Conservation (phyloP, 2,888 invertebrate species). For the Schizotus pectinicornis region DNA sequence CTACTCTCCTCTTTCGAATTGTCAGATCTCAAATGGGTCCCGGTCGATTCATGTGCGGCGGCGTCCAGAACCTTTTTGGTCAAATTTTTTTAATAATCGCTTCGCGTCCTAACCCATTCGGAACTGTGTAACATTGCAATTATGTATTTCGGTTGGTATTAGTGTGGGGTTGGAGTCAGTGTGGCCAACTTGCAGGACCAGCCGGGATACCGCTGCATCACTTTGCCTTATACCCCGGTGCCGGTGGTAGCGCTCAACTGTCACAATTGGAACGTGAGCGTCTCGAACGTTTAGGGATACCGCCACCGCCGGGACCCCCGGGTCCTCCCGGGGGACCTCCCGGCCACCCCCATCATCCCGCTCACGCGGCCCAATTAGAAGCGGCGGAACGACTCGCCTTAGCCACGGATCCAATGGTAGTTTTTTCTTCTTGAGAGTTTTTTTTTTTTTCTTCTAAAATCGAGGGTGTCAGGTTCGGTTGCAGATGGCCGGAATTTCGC, state of each 20-base stretch:
- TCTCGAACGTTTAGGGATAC: constrained; percentile 80
- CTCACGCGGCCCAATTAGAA: constrained; percentile 68
- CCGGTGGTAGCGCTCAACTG: constrained; percentile 66
- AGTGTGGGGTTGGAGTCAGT: too few relatives aligned
- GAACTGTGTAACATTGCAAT: too few relatives aligned
- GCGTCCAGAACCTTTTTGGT: background rate
- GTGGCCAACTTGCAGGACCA: constrained; percentile 35
- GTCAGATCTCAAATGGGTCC: too few relatives aligned
- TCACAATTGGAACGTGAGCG: constrained; percentile 89
- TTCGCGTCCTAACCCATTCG: too few relatives aligned
- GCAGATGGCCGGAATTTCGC: constrained; percentile 90
- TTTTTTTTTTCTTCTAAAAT: background rate
- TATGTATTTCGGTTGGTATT: too few relatives aligned
- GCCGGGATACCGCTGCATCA: constrained; percentile 69
- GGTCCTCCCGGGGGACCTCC: constrained; percentile 64
- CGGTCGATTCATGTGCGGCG: too few relatives aligned
- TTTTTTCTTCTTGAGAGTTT: constrained; percentile 28
- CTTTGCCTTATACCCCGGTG: constrained; percentile 78
- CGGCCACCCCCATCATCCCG: constrained; percentile 62
- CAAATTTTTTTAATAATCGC: background rate
- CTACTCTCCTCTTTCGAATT: too few relatives aligned
- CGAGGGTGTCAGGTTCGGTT: constrained; percentile 65
- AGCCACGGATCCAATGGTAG: constrained; percentile 89
- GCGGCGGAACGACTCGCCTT: constrained; percentile 81
- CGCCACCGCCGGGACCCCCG: constrained; percentile 64